Evolutionary conservation across 2,888 invertebrate genomes (phyloP).

Genomic region (Drosophila suboccidentalis): DNA sequence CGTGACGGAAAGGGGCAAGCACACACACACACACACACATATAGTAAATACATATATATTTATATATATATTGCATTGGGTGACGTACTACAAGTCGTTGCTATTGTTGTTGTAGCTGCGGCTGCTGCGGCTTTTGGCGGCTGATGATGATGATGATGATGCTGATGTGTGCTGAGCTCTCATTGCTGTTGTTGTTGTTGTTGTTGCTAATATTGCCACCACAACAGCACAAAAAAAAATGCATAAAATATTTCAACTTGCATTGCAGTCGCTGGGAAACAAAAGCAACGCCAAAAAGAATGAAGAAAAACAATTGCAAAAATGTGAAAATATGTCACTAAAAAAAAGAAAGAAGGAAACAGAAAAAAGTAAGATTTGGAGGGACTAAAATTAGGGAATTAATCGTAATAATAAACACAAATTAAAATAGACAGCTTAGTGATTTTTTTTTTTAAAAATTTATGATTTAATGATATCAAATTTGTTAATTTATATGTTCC

Average conservation of each 20-base stretch:
- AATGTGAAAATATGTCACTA: not conserved
- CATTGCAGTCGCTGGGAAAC: conserved; percentile 43
- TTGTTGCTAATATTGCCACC: conserved; percentile 20
- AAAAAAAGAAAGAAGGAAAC: not conserved
- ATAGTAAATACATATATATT: conserved; percentile 11
- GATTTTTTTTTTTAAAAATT: too few relatives aligned
- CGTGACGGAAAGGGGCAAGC: conserved; percentile 44
- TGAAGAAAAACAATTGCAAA: not conserved
- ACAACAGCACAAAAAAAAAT: conserved; percentile 23
- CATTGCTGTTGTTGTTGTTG: conserved; percentile 24
- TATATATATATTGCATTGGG: conserved; percentile 38
- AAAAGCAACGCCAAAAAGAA: conserved; percentile 13
- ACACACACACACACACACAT: conserved; percentile 24
- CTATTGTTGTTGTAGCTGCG: conserved; percentile 45
- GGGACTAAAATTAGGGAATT: not conserved
- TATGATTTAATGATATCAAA: not conserved
- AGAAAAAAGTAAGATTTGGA: not conserved
- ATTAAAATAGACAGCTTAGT: not conserved
- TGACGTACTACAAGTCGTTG: conserved; percentile 60
- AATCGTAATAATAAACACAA: not conserved
- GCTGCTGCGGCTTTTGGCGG: conserved; percentile 53
- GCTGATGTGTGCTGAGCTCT: conserved; percentile 49
- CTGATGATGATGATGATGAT: conserved; percentile 29
- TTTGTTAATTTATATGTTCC: not conserved
- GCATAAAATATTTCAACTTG: conserved; percentile 39